These are phyloP conservation scores for Troglohyphantes excavatus DNA, from an alignment of 2,888 invertebrate genomes.

Conservation along the genomic window DNA sequence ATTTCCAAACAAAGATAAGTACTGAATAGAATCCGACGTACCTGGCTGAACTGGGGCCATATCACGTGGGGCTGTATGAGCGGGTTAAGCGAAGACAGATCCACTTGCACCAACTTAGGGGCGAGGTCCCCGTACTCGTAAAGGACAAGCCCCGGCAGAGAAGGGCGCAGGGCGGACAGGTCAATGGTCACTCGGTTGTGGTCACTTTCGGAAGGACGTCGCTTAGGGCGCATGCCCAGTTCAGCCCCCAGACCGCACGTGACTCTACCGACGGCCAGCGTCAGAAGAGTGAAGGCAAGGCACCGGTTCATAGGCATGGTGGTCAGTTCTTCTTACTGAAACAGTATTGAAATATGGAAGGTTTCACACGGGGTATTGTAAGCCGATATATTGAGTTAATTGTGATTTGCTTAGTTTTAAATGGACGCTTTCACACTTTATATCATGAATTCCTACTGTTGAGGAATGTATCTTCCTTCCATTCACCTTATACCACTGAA, in stretches of 20 bases:
- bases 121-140: conserved; percentile 68
- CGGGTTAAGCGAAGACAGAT: conserved; percentile 54
- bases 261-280: background rate
- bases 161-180: conserved; percentile 66
- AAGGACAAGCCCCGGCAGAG: conserved; percentile 67
- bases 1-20: too few relatives aligned
- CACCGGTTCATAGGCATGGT: background rate
- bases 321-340: too few relatives aligned
- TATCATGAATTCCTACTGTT: too few relatives aligned
- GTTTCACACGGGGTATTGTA: too few relatives aligned
- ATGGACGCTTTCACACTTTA: too few relatives aligned
- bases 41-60: conserved; percentile 70
- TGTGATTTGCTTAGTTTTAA: too few relatives aligned
- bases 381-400: too few relatives aligned
- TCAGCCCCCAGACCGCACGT: background rate
- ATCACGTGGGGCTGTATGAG: conserved; percentile 67
- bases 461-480: too few relatives aligned
- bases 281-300: background rate
- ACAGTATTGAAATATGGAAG: too few relatives aligned
- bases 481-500: too few relatives aligned
- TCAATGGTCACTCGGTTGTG: conserved; percentile 71
- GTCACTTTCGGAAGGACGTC: conserved; percentile 24
- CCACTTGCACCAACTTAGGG: conserved; percentile 69
- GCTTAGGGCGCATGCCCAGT: background rate
- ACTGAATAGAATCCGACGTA: background rate